Evolutionary conservation across 2,888 invertebrate genomes (phyloP).

Genomic region (Harpalus rufipes): DNA sequence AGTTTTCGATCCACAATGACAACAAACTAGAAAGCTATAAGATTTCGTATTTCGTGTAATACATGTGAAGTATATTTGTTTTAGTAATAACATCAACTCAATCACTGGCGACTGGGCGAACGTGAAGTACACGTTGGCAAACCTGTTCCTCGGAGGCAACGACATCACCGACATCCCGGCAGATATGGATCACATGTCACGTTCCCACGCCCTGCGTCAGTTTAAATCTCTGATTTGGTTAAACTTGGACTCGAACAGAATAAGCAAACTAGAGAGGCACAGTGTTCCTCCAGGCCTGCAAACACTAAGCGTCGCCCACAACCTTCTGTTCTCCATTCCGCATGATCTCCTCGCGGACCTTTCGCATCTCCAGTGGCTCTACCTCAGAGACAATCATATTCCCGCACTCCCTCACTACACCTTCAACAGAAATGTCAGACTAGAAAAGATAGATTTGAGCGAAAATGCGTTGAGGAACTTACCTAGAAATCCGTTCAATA

Average conservation of each 20-base stretch:
- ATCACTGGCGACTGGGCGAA: slow-evolving; percentile 89
- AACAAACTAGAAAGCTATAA: slow-evolving; percentile 2
- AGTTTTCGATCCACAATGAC: slow-evolving; percentile 18
- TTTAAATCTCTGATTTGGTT: slow-evolving; percentile 83
- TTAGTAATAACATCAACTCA: slow-evolving; percentile 88
- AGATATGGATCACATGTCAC: slow-evolving; percentile 74
- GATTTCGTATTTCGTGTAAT: slow-evolving; percentile 11
- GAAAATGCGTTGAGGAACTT: slow-evolving; percentile 88
- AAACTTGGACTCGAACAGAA: slow-evolving; percentile 85
- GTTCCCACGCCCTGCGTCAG: slow-evolving; percentile 75
- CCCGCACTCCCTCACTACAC: slow-evolving; percentile 79
- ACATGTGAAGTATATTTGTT: slow-evolving; percentile 74
- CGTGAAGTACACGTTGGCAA: slow-evolving; percentile 86
- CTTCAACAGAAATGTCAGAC: slow-evolving; percentile 74
- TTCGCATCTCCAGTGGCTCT: slow-evolving; percentile 84
- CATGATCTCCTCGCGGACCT: slow-evolving; percentile 82
- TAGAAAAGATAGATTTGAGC: slow-evolving; percentile 91
- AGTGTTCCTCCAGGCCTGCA: slow-evolving; percentile 84
- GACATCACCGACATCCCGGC: slow-evolving; percentile 86
- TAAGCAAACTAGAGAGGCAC: slow-evolving; percentile 81
- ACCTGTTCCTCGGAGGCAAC: slow-evolving; percentile 89
- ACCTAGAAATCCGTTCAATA: slow-evolving; percentile 83
- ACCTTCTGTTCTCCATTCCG: slow-evolving; percentile 85
- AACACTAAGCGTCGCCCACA: slow-evolving; percentile 86
- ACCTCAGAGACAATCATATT: slow-evolving; percentile 84